These are phyloP conservation scores for Numida meleagris DNA, from an alignment of 2,113 vertebrate species.

Conservation along the genomic window DNA sequence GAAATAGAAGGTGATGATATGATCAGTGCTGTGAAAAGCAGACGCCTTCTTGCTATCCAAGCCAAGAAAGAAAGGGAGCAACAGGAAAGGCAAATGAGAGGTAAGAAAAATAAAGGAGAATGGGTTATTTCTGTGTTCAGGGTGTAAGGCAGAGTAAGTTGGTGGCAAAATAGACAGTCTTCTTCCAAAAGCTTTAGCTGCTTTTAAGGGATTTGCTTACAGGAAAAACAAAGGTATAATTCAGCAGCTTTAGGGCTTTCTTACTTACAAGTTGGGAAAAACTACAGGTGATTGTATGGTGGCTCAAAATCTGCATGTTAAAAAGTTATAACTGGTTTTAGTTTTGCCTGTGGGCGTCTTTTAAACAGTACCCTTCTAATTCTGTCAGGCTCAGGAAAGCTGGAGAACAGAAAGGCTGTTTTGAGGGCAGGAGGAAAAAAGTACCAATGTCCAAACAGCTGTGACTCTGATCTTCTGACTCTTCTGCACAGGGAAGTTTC, in stretches of 20 bases:
- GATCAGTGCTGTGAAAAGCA: constrained; percentile 94
- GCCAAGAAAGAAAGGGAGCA: constrained; percentile 95
- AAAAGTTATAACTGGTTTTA: neutral
- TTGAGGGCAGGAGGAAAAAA: neutral
- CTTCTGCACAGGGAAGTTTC: neutral
- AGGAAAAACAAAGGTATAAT: neutral
- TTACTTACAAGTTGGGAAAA: neutral
- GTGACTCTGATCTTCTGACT: no score
- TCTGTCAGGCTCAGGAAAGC: neutral
- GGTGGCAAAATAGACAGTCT: neutral
- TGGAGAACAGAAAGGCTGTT: neutral
- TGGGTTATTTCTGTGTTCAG: neutral
- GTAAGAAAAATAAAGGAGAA: constrained; percentile 65
- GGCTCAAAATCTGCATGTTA: neutral
- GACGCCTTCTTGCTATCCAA: constrained; percentile 89
- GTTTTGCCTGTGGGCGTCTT: neutral
- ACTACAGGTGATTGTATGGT: neutral
- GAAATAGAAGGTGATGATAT: constrained; percentile 87
- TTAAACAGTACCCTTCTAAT: neutral
- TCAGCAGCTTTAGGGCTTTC: neutral
- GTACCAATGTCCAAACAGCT: rapidly evolving
- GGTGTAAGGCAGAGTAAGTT: neutral
- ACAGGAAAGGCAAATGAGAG: constrained; percentile 90
- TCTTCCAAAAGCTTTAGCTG: neutral
- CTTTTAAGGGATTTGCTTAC: neutral